Evolutionary conservation across 2,113 vertebrate species (phyloP).

Genomic region (Sinosuthora webbiana): DNA sequence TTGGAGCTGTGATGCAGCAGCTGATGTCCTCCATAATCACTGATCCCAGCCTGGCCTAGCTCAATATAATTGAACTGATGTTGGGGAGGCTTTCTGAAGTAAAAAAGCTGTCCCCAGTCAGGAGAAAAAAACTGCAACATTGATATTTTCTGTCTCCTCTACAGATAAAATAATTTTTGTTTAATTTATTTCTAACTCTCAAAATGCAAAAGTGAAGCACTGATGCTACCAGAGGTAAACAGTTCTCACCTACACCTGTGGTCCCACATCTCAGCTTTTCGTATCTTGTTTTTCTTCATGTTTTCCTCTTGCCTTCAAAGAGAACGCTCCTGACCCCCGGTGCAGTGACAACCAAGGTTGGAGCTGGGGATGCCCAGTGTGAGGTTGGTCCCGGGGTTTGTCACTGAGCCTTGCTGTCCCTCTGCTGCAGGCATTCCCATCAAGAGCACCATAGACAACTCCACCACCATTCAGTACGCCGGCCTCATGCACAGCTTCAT

Average conservation of each 20-base stretch:
- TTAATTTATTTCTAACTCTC: background rate
- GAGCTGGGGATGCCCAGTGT: background rate
- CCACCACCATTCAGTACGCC: constrained; percentile 88
- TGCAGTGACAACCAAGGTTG: accelerated
- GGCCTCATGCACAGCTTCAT: constrained; percentile 91
- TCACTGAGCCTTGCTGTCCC: background rate
- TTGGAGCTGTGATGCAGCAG: background rate
- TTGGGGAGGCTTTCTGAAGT: background rate
- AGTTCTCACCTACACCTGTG: background rate
- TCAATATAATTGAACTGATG: background rate
- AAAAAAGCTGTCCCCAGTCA: background rate
- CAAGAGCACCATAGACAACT: constrained; percentile 91
- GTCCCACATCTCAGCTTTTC: background rate
- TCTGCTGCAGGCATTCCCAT: constrained; percentile 87
- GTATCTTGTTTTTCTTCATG: background rate
- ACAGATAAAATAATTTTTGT: background rate
- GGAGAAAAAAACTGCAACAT: background rate
- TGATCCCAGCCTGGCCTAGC: background rate
- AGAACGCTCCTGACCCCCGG: background rate
- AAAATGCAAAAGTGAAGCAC: background rate
- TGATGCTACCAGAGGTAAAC: background rate
- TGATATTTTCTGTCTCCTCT: background rate
- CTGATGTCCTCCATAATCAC: background rate
- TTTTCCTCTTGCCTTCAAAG: background rate
- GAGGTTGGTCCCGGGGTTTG: background rate